phyloP scores from a whole-genome alignment of 2,888 invertebrate genomes.

The Trissolcus brochymenae region DNA sequence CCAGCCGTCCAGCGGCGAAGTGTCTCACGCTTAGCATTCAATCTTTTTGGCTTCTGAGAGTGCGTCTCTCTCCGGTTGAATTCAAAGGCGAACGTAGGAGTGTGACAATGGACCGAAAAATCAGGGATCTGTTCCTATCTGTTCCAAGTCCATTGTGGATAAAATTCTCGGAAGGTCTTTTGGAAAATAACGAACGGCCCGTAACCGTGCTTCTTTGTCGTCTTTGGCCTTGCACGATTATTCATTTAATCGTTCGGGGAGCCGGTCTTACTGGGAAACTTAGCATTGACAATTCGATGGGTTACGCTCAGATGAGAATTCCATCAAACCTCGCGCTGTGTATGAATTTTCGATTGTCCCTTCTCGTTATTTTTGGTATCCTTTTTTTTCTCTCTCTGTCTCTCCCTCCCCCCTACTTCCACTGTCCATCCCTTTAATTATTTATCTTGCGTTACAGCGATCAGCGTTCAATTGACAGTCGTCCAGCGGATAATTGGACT shows the following conservation, averaged over 20 bases:
- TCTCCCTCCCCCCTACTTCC: background rate
- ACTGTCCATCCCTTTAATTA: background rate
- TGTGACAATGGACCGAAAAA: constrained; percentile 51
- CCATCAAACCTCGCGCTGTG: background rate
- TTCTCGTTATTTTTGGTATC: background rate
- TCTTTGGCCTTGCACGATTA: constrained; percentile 25
- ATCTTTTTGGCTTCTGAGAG: constrained; percentile 43
- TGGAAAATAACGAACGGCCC: constrained; percentile 56
- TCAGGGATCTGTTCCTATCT: constrained; percentile 45
- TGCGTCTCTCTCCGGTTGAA: constrained; percentile 19
- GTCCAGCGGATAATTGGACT: constrained; percentile 34
- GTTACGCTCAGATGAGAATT: constrained; percentile 2
- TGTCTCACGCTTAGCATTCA: constrained; percentile 48
- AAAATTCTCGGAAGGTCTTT: constrained; percentile 73
- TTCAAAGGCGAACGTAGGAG: constrained; percentile 38
- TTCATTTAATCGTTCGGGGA: constrained; percentile 44
- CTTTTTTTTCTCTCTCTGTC: background rate
- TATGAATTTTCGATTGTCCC: background rate
- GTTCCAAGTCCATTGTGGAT: constrained; percentile 49
- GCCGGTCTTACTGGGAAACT: constrained; percentile 27
- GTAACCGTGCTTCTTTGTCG: constrained; percentile 40
- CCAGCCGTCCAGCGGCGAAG: constrained; percentile 54
- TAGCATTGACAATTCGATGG: constrained; percentile 14
- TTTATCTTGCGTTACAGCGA: constrained; percentile 23
- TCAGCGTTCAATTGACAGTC: constrained; percentile 14